Percentiles rank a stretch among this genome's conserved stretches.
Conservation (phyloP, 2,797 vertebrate species). For the Characodon lateralis region DNA sequence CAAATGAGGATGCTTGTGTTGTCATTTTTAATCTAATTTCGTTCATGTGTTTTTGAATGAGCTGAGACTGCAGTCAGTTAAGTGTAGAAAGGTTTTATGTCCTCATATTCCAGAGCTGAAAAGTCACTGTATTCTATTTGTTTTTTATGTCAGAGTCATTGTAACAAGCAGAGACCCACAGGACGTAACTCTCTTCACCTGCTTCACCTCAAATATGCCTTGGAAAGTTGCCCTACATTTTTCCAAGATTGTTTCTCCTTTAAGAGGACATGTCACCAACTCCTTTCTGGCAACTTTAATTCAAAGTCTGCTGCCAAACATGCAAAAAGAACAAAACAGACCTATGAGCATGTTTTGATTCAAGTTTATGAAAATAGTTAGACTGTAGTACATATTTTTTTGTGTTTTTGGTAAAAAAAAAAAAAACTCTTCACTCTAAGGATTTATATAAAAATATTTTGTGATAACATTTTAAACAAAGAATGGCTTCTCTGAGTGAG, state of each 20-base stretch:
- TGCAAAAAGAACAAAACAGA: neutral
- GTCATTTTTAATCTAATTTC: constrained; percentile 30
- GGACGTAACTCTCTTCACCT: constrained; percentile 28
- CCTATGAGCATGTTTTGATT: neutral
- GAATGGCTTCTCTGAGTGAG: neutral
- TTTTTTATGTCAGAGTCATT: constrained; percentile 39
- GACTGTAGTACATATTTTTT: neutral
- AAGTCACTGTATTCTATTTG: constrained; percentile 21
- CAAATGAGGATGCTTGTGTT: constrained; percentile 43
- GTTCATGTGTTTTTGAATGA: constrained; percentile 28
- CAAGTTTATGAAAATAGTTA: neutral
- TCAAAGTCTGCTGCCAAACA: constrained; percentile 12
- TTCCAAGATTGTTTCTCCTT: constrained; percentile 11
- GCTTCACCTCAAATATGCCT: constrained; percentile 39
- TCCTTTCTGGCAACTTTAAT: constrained; percentile 7
- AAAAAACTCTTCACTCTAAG: neutral
- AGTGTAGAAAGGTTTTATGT: constrained; percentile 21
- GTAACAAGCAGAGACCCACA: constrained; percentile 33
- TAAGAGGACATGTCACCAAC: constrained; percentile 24
- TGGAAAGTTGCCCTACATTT: constrained; percentile 22
- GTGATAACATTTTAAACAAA: neutral
- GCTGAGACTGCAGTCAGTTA: constrained; percentile 42
- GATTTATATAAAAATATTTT: neutral
- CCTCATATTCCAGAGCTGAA: constrained; percentile 25
- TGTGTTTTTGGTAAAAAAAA: neutral